phyloP scores from a whole-genome alignment of 92 coral and sea anemone species.

The Nematostella vectensis region DNA sequence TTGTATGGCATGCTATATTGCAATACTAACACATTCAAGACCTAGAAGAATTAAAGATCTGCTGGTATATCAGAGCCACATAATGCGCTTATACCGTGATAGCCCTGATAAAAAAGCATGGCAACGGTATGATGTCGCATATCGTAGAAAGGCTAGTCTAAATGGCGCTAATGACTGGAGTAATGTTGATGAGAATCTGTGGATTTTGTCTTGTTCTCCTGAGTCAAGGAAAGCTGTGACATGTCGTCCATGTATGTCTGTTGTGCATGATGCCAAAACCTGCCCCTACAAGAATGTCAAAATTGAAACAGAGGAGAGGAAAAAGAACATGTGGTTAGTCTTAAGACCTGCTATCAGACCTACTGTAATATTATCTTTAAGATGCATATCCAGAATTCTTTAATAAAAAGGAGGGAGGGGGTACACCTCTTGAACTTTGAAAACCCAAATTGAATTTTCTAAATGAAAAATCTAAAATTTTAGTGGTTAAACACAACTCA shows the following conservation, averaged over 20 bases:
- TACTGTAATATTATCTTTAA: background rate
- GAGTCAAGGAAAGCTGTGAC: constrained; percentile 75
- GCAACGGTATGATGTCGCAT: constrained; percentile 96
- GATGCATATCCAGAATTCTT: too few relatives aligned
- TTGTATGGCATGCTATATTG: constrained; percentile 78
- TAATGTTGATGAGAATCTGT: constrained; percentile 78
- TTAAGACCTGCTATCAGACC: background rate
- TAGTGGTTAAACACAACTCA: too few relatives aligned
- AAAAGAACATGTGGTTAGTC: constrained; percentile 28
- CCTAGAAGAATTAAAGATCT: constrained; percentile 62
- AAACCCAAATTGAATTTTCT: too few relatives aligned
- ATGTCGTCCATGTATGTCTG: constrained; percentile 82
- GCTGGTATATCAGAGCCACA: constrained; percentile 70
- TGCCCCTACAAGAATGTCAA: constrained; percentile 66
- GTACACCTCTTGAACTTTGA: too few relatives aligned
- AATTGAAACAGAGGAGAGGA: constrained; percentile 7
- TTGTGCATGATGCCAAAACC: constrained; percentile 57
- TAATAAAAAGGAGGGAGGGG: too few relatives aligned
- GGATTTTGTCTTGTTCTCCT: constrained; percentile 85
- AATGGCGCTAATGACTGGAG: constrained; percentile 71
- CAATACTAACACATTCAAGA: constrained; percentile 45
- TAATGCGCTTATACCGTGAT: constrained; percentile 74
- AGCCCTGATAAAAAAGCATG: constrained; percentile 89
- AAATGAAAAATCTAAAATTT: too few relatives aligned
- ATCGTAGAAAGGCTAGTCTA: constrained; percentile 84